A percentile compares a stretch with the other conserved stretches of the same genome.
Evolutionary conservation across 2,888 invertebrate species (phyloP).

Genomic region (Mesorhabditis sp.): DNA sequence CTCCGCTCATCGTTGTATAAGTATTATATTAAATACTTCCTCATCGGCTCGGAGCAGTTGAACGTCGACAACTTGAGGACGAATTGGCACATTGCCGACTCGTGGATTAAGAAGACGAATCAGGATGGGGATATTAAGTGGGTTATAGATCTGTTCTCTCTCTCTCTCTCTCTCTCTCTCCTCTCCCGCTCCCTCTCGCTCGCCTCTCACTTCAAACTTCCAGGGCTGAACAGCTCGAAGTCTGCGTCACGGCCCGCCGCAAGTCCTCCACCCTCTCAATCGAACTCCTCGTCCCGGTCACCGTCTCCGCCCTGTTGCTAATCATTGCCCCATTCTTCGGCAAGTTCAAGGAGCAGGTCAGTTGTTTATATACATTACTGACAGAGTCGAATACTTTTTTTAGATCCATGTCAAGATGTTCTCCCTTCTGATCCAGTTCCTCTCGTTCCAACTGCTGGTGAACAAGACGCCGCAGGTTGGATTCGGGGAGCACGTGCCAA

Average conservation of each 20-base stretch:
- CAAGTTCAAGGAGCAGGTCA: slow-evolving; percentile 41
- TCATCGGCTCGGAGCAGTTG: slow-evolving; percentile 29
- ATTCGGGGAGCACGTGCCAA: slow-evolving; percentile 44
- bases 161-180: slow-evolving; percentile 4
- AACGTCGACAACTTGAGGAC: slow-evolving; percentile 29
- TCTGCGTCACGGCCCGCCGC: slow-evolving; percentile 43
- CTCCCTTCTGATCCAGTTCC: slow-evolving; percentile 49
- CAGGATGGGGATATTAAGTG: slow-evolving; percentile 39
- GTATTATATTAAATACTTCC: slow-evolving; percentile 41
- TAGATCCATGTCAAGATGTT: slow-evolving; percentile 52
- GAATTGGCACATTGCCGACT: slow-evolving; percentile 43
- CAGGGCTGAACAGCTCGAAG: slow-evolving; percentile 39
- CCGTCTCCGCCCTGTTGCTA: slow-evolving; percentile 45
- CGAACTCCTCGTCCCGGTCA: slow-evolving; percentile 48
- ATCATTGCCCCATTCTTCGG: slow-evolving; percentile 51
- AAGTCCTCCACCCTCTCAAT: slow-evolving; percentile 45
- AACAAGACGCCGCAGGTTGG: slow-evolving; percentile 48
- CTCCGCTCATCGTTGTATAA: slow-evolving; percentile 39
- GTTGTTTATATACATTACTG: neutral
- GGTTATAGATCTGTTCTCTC: neutral
- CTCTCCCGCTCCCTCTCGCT: too few species aligned
- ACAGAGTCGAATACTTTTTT: neutral
- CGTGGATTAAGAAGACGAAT: slow-evolving; percentile 35
- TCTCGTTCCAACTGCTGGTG: slow-evolving; percentile 53
- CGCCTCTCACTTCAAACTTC: slow-evolving; percentile 9